phyloP scores from a whole-genome alignment of 1,140 invertebrate genomes.

The Mesaphorura yosii region DNA sequence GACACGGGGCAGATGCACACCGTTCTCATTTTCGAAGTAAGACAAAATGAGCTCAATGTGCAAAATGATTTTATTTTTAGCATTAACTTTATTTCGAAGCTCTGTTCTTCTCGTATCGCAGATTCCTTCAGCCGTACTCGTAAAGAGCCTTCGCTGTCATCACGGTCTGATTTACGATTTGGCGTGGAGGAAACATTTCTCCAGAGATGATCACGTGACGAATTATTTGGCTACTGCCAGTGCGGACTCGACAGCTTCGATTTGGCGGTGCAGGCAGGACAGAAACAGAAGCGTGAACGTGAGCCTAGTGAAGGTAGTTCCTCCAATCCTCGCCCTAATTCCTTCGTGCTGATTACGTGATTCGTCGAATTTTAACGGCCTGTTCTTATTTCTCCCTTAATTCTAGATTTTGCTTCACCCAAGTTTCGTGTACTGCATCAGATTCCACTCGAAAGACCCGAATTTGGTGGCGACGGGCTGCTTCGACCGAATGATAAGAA shows the following conservation, averaged over 20 bases:
- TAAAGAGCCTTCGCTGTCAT: constrained; percentile 38
- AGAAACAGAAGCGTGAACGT: constrained; percentile 34
- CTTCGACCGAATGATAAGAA: constrained; percentile 47
- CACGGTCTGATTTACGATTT: constrained; percentile 52
- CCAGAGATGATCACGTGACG: constrained; percentile 34
- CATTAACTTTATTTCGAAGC: constrained; percentile 5
- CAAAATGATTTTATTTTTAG: constrained; percentile 28
- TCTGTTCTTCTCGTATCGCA: constrained; percentile 3
- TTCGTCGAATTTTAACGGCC: constrained; percentile 4
- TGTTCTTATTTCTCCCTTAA: background rate
- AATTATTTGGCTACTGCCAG: constrained; percentile 47
- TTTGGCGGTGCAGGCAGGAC: constrained; percentile 44
- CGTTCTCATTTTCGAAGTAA: constrained; percentile 40
- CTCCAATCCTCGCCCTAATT: background rate
- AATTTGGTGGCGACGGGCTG: constrained; percentile 47
- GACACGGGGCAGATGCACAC: constrained; percentile 40
- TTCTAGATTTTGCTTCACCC: constrained; percentile 51
- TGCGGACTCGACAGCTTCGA: constrained; percentile 47
- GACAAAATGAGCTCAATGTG: background rate
- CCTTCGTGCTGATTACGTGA: background rate
- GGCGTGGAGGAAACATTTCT: constrained; percentile 41
- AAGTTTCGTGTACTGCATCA: constrained; percentile 51
- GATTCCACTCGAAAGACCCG: constrained; percentile 41
- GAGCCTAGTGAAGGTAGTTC: constrained; percentile 30
- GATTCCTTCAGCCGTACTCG: constrained; percentile 22